Percentiles rank a stretch among this genome's conserved stretches.
These are phyloP conservation scores for Hydractinia symbiolongicarpus DNA, from an alignment of 30 jellyfish, hydroid and myxozoan species.

Conservation along the genomic window DNA sequence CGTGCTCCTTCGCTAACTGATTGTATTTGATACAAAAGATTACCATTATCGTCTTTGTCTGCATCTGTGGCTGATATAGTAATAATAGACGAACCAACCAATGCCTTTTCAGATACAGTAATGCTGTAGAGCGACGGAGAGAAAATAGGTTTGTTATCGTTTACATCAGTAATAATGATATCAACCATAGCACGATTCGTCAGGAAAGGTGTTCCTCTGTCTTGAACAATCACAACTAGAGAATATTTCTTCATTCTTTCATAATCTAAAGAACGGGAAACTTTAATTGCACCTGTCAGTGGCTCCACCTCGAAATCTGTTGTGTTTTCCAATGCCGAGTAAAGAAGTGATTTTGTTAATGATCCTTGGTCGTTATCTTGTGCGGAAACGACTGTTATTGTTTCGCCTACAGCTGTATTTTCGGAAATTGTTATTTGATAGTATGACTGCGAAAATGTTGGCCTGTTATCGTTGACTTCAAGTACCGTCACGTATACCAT, in stretches of 20 bases:
- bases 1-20: conserved; percentile 19
- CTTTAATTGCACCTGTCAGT: conserved; percentile 30
- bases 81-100: conserved; percentile 39
- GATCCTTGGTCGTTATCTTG: conserved; percentile 46
- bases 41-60: conserved; percentile 26
- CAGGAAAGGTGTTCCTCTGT: conserved; percentile 50
- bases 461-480: conserved; percentile 46
- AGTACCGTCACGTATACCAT: conserved; percentile 23
- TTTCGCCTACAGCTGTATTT: conserved; percentile 10
- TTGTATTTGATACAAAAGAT: conserved; percentile 17
- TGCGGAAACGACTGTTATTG: conserved; percentile 25
- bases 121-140: conserved; percentile 27
- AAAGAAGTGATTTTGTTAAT: conserved; percentile 16
- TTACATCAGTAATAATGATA: conserved; percentile 60
- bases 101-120: conserved; percentile 45
- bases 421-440: conserved; percentile 29
- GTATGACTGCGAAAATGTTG: conserved; percentile 7
- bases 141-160: conserved; percentile 84
- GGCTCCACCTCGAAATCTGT: conserved; percentile 37
- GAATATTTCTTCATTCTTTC: conserved; percentile 30
- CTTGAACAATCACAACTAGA: conserved; percentile 46
- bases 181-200: conserved; percentile 37
- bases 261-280: conserved; percentile 15
- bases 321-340: conserved; percentile 52
- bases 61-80: conserved; percentile 51